Base-by-base conservation (phyloP, 2,113 vertebrate genomes). In the Cynocephalus volans region DNA sequence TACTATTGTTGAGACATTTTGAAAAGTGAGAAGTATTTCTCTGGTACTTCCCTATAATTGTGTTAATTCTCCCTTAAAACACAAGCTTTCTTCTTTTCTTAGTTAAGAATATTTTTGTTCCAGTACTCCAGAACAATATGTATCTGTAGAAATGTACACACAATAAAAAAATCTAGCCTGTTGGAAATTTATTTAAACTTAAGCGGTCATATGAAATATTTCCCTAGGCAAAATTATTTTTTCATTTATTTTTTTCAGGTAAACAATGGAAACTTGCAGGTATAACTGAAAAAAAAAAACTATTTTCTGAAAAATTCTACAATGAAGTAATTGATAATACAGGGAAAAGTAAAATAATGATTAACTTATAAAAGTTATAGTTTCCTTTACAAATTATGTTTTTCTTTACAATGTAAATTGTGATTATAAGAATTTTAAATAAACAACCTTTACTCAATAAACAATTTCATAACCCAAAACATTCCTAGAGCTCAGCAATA, bases 1-100 rank as follows among this genome's bases (percentile, higher is more conserved):
- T 81, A 93, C 58, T 88, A 11, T 50, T 75, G 2, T 86, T 95
- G 62, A 93, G 73, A 89, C 52, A 84, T 90, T 84, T 84, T 65
- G 18, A 77, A 93, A 67, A 65, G 11, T 65, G 7, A 73, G 48
- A 50, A 62, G 54, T 88, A 81, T 79, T 90, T 95, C 93, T 91
- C 84, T 83, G 36, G 33, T 62, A 87, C 52, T 76, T 83, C 19
- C 50, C 41, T 93, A 9, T 45, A 50, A 77, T 14, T 75, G 36
- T 48, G 18, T 58, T 67, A 84, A 80, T 33, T 9, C 50, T 90
- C 33, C 56, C 56, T 72, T 41, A 85, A 85, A 85, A 79, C 31
- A 77, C 33, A 75, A 85, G 36, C 67, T 28, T 83, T 82, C 89
- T 83, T 72, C 21, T 64, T 11, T 91, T 91, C 75, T 94, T 73